phyloP scores from a whole-genome alignment of 2,113 vertebrate genomes.

The Microtus ochrogaster region DNA sequence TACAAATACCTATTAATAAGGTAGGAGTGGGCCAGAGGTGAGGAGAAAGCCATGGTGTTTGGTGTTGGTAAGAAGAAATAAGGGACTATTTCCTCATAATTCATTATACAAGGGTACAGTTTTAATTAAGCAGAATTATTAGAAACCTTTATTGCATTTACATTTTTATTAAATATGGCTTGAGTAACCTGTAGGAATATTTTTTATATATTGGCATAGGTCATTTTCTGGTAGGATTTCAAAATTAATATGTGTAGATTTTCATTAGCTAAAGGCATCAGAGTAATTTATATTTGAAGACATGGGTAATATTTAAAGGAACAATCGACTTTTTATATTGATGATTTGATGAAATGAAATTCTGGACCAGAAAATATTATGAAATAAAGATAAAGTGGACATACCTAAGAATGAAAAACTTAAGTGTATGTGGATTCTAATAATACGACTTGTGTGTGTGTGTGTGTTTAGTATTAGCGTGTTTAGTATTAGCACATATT shows the following conservation, averaged over 20 bases:
- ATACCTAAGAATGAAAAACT: constrained; percentile 16
- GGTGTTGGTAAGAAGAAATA: constrained; percentile 69
- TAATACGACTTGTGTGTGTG: neutral
- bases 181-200: constrained; percentile 70
- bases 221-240: constrained; percentile 73
- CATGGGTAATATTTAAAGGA: constrained; percentile 64
- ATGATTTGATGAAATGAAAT: constrained; percentile 59
- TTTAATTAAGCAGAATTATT: constrained; percentile 81
- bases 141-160: constrained; percentile 73
- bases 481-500: neutral
- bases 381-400: constrained; percentile 39
- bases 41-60: constrained; percentile 50
- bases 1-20: constrained; percentile 79
- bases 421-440: neutral
- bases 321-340: constrained; percentile 62
- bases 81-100: constrained; percentile 78
- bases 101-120: constrained; percentile 72
- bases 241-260: constrained; percentile 70
- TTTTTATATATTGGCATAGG: constrained; percentile 71
- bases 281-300: constrained; percentile 68
- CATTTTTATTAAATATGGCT: constrained; percentile 76
- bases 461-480: neutral
- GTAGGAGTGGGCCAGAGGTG: constrained; percentile 67
- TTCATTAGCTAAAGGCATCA: constrained; percentile 68
- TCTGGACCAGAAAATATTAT: constrained; percentile 45